Evolutionary conservation across 2,888 invertebrate species (phyloP), one percentile per base, ranked within the genome.

Genomic region (Drosophila antonietae): DNA sequence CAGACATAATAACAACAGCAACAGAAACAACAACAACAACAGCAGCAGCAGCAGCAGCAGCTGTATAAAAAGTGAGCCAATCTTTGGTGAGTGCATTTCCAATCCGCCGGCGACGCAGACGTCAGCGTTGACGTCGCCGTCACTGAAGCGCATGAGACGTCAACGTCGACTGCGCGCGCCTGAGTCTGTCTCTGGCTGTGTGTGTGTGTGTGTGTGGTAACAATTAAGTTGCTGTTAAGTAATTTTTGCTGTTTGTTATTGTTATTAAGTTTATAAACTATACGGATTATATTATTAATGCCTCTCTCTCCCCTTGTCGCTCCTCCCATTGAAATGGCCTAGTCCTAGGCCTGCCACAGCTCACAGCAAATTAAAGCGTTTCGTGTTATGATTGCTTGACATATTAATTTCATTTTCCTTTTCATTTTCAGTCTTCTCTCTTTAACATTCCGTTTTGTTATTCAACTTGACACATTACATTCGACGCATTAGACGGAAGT

Each of bases 201-300:
- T 37, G 41, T 58, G 41, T 58, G 44, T 64, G 23, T 47, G 57
- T 65, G 56, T 87, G 75, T 73, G 80, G 85, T 72, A 83, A 87
- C 80, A 84, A 87, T 87, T 87, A 83, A 82, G 69, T 75, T 68
- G 77, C 73, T 81, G 76, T 83, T 87, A 84, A 84, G 88, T 83
- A 83, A 83, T 87, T 82, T 76, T 62, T 68, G 65, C 56, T 57
- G 79, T 65, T 78, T 83, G 65, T 78, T 78, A 68, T 75, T 62
- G 62, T 75, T 68, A 81, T 86, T 84, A 67, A 63, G 56, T 62
- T 68, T 69, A 71, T 76, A 67, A 66, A 43, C 70, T 39, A 73
- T 73, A 75, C 58, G 41, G 49, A 41, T 37, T 44, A 67, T 35
- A 49, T 53, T 35, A 51, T 51, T 51, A 51, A 14, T 3, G n/a